Evolutionary conservation across 2,797 vertebrate species (phyloP).

Genomic region (Paguma larvata): DNA sequence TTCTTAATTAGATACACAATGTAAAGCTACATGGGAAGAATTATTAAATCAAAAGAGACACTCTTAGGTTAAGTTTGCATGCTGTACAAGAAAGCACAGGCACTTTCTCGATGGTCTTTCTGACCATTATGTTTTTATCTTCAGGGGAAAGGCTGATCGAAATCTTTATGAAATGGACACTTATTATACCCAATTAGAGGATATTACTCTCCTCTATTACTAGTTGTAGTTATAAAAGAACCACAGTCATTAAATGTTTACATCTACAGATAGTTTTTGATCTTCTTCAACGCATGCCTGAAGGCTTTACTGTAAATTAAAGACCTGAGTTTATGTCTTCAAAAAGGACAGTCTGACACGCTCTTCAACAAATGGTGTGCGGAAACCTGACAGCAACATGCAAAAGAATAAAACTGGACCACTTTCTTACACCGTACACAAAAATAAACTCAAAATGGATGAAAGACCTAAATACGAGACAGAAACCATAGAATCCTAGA

Average conservation of each 20-base stretch:
- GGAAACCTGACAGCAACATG: background rate
- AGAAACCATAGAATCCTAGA: background rate
- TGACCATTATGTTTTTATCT: background rate
- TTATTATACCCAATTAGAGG: background rate
- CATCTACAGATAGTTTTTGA: background rate
- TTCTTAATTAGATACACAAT: slow-evolving; percentile 6
- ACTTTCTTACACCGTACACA: background rate
- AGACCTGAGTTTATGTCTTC: background rate
- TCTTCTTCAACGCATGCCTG: background rate
- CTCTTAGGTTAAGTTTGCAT: background rate
- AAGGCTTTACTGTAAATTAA: background rate
- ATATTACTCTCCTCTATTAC: slow-evolving; percentile 1
- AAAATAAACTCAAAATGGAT: background rate
- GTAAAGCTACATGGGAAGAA: background rate
- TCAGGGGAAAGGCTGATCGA: background rate
- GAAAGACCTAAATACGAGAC: background rate
- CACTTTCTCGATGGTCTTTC: background rate
- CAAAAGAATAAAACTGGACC: background rate
- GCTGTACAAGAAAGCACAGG: background rate
- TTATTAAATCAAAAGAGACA: background rate
- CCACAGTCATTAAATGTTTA: background rate
- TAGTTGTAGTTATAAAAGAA: slow-evolving; percentile 27
- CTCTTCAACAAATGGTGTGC: background rate
- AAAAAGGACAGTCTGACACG: background rate
- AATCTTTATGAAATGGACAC: background rate